Evolutionary conservation across 2,113 vertebrate species (phyloP), one percentile per base, ranked within the genome.

Genomic region (Tylochromis polylepis): DNA sequence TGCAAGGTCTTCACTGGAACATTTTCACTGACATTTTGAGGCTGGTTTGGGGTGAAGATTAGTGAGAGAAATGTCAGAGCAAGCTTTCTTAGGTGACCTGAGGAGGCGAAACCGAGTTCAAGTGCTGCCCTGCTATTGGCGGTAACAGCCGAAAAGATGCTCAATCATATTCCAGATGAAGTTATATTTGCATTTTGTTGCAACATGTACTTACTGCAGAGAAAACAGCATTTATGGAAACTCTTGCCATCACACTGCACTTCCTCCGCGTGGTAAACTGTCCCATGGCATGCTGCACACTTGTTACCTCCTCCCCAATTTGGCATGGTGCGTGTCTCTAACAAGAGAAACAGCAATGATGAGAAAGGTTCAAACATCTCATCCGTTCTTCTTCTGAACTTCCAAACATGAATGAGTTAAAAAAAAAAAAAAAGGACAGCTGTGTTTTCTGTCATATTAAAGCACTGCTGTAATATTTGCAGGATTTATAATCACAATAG

Each of bases 291-390:
- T 57, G 97, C 96, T 0, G 96, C 93, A 0, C 98, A 99, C 81
- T 97, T 97, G 96, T 98, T 99, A 43, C 98, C 98, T 3, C 98
- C 98, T 84, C 98, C 98, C 98, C 98, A 99, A 95, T 98, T 97
- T 0, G 98, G 97, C 98, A 99, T 95, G 2, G 75, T 97, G 14
- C 96, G 81, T 91, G 89, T 2, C 24, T 84, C 96, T 97, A 2
- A 34, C 59, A 7, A 5, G 0, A 93, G 43, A 88, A 22, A 38
- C 3, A 24, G 24, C 90, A 12, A 85, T 15, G 8, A 88, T 3
- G 9, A n/a, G 53, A 90, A 55, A 88, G 14, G 55, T 27, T 57
- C 34, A 55, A 20, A 15, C 10, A 41, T 46, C 22, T 43, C 12
- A 5, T 79, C 55, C 11, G 53, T 79, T 58, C 22, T 9, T 80